Evolutionary conservation across 2,888 invertebrate genomes (phyloP), one percentile per base, ranked within the genome.

Genomic region (Dynastes hyllus): DNA sequence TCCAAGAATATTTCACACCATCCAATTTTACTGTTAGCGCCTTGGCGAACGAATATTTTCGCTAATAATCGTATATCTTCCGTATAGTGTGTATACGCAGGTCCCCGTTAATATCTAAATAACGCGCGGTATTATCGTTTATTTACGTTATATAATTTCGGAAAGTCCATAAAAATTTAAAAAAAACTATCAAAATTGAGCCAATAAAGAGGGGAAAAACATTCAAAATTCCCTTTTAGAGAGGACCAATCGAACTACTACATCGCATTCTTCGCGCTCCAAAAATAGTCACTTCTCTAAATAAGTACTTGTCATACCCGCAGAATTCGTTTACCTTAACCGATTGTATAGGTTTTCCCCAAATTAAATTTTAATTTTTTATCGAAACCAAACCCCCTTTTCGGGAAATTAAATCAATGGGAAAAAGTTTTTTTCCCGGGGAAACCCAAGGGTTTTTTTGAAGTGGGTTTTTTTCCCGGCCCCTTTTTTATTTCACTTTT

Each of bases 121-220:
- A 58, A 58, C 55, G 22, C 55, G n/a, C 22, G 22, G 22, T 58
- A 58, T 58, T 58, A 58, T 22, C 8, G 55, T 22, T 58, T 58
- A 58, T 58, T 58, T 58, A 58, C 55, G 55, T 58, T 58, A 58
- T 22, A 58, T 58, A 58, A 58, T 58, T 58, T 22, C 55, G 55
- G 55, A 58, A 58, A 58, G 55, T 58, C 16, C 55, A 58, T 58
- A 58, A 58, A 58, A 58, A 58, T 58, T 58, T 58, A 58, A 22
- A 58, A 58, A 58, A 58, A 27, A 58, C 55, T 58, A 58, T 58
- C 55, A 58, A 58, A n/a, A n/a, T n/a, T n/a, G n/a, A 1, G 0
- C 6, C 55, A 16, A 58, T 16, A 22, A 58, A 58, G 32, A 58
- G 2, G 8, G 8, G 22, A 58, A 58, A 27, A 58, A 22, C 55